Evolutionary conservation across 2,113 vertebrate species (phyloP).

Genomic region (Lepidothrix coronata): DNA sequence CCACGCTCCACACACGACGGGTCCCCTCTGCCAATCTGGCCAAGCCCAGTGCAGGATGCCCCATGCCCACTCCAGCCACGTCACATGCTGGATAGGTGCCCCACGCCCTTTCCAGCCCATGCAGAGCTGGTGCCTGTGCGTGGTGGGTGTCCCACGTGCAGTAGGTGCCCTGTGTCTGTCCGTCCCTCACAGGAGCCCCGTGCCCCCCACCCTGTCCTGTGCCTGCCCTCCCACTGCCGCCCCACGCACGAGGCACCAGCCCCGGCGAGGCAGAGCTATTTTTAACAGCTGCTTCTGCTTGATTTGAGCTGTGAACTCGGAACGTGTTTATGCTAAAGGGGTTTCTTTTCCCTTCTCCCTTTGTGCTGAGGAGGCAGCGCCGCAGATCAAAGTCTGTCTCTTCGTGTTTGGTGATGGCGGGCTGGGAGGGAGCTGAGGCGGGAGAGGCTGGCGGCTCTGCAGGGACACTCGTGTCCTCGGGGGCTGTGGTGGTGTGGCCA

Average conservation of each 20-base stretch:
- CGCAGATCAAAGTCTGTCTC: constrained; percentile 40
- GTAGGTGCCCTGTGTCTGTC: not conserved
- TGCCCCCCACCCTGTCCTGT: not conserved
- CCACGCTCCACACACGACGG: fast-evolving
- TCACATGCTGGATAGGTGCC: too few species aligned
- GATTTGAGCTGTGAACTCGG: constrained; percentile 52
- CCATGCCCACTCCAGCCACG: fast-evolving
- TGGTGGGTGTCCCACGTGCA: not conserved
- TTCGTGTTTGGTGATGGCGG: not conserved
- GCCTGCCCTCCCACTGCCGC: not conserved
- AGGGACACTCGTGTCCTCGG: not conserved
- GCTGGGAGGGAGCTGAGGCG: not conserved
- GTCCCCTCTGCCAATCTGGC: not conserved
- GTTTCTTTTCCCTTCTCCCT: constrained; percentile 23
- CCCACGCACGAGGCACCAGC: not conserved
- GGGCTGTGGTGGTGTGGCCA: not conserved
- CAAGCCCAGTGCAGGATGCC: fast-evolving
- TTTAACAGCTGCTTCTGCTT: constrained; percentile 54
- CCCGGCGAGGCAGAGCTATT: constrained; percentile 39
- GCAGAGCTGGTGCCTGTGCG: not conserved
- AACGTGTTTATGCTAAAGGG: constrained; percentile 57
- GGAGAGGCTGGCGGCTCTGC: not conserved
- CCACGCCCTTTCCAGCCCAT: not conserved
- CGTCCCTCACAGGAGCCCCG: fast-evolving
- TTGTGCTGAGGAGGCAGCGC: constrained; percentile 46